These are phyloP conservation scores for Phaedon cochleariae DNA, from an alignment of 2,888 invertebrate genomes.

Conservation along the genomic window DNA sequence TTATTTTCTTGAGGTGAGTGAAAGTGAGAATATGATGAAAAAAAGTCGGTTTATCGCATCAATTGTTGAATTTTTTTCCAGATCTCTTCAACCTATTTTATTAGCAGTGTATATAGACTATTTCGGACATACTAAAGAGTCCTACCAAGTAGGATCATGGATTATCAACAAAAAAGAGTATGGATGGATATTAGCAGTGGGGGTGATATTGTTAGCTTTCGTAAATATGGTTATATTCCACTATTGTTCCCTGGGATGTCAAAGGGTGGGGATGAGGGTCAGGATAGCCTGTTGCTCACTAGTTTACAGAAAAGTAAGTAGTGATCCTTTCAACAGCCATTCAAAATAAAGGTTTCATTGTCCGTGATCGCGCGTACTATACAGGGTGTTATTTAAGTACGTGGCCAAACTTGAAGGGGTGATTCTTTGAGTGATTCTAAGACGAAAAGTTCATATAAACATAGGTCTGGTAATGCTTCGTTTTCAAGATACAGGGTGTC, in stretches of 20 bases:
- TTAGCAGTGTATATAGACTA: conserved; percentile 72
- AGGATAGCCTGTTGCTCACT: conserved; percentile 81
- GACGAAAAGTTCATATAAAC: no score
- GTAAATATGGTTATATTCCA: conserved; percentile 72
- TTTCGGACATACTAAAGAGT: conserved; percentile 50
- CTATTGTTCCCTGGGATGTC: conserved; percentile 66
- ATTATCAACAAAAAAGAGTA: conserved; percentile 53
- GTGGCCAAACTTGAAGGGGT: no score
- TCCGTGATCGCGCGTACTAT: no score
- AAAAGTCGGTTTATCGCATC: no score
- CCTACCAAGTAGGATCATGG: conserved; percentile 14
- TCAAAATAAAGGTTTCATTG: no score
- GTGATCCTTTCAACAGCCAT: neutral
- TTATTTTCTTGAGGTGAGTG: conserved; percentile 68
- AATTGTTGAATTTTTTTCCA: conserved; percentile 9
- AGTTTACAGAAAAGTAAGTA: conserved; percentile 78
- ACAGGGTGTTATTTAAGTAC: no score
- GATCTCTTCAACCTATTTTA: conserved; percentile 65
- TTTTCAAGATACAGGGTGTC: no score
- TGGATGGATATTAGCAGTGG: conserved; percentile 74
- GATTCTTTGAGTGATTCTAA: no score
- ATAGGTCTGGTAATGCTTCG: no score
- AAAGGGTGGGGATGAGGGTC: conserved; percentile 78
- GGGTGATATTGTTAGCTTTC: conserved; percentile 68
- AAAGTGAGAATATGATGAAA: conserved; percentile 60